Conservation (phyloP, 2,797 vertebrate species). For the Corythornis leucogaster region DNA sequence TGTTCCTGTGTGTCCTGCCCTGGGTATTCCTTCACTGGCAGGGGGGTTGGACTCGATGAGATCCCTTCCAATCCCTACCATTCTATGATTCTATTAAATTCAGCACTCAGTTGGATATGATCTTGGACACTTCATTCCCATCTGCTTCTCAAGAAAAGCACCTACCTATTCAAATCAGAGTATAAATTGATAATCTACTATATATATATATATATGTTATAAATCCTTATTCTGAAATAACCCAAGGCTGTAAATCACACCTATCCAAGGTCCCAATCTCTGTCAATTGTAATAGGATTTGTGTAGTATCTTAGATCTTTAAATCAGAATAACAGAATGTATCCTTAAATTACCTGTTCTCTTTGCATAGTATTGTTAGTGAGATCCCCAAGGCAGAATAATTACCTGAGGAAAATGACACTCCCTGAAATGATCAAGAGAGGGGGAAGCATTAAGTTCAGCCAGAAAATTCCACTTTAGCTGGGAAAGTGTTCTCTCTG, state of each 20-base stretch:
- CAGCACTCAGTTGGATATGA: background rate
- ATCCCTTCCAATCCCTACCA: too few relatives aligned
- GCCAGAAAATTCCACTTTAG: background rate
- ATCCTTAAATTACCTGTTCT: background rate
- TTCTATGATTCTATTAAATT: background rate
- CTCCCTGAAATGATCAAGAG: background rate
- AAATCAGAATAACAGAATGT: background rate
- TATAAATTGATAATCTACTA: background rate
- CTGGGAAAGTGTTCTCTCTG: background rate
- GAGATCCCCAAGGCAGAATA: conserved; percentile 15
- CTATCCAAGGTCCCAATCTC: background rate
- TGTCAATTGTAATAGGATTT: background rate
- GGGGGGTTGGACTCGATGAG: too few relatives aligned
- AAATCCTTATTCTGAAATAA: background rate
- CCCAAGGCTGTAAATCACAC: background rate
- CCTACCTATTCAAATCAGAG: background rate
- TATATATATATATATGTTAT: background rate
- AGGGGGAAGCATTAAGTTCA: background rate
- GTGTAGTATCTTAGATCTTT: background rate
- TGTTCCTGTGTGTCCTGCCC: too few relatives aligned
- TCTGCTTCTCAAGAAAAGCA: background rate
- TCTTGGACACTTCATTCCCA: background rate
- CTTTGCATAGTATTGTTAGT: background rate
- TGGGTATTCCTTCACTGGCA: too few relatives aligned
- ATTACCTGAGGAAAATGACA: background rate